Evolutionary conservation across 1,140 invertebrate species (phyloP).

Genomic region (Trissolcus basalis): DNA sequence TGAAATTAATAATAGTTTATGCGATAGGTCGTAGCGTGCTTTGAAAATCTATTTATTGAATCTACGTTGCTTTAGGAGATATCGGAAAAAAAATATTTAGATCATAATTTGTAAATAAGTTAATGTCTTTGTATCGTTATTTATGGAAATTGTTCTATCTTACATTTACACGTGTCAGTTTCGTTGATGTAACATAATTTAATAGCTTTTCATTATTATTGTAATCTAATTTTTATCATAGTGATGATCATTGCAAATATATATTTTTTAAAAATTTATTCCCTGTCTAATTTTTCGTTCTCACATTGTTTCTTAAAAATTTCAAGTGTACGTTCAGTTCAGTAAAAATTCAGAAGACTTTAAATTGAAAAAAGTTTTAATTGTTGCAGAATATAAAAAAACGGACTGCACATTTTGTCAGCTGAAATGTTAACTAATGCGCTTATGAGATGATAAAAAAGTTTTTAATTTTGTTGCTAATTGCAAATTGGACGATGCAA

Average conservation of each 20-base stretch:
- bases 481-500: not conserved
- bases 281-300: too few species aligned
- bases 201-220: not conserved
- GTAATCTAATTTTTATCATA: not conserved
- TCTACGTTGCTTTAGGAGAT: too few species aligned
- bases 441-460: not conserved
- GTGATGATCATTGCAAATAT: not conserved
- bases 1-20: too few species aligned
- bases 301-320: too few species aligned
- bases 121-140: conserved; percentile 7
- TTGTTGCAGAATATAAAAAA: not conserved
- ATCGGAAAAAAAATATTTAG: not conserved
- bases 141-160: conserved; percentile 9
- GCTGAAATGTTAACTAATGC: not conserved
- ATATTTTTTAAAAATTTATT: not conserved
- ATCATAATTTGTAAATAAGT: conserved; percentile 12
- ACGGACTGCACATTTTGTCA: not conserved
- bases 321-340: too few species aligned
- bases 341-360: too few species aligned
- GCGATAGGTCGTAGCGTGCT: too few species aligned
- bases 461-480: conserved; percentile 4
- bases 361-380: too few species aligned
- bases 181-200: conserved; percentile 1
- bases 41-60: not conserved
- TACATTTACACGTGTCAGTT: not conserved